Base-by-base conservation (phyloP, 2,888 invertebrate species). In the Drosophila borealis region DNA sequence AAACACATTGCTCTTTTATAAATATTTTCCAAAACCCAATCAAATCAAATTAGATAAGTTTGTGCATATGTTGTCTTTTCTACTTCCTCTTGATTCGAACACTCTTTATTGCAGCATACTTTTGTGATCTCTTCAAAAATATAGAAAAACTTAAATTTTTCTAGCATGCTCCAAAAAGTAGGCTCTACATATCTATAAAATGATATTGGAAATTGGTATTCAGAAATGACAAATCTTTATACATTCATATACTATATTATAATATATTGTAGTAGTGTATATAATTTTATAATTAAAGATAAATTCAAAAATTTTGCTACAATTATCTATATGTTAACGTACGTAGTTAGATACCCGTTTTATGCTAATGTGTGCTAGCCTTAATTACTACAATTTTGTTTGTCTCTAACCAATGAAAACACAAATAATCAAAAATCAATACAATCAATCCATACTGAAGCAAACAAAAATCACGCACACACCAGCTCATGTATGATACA, bases 301-400 rank as follows among this genome's bases (percentile, higher is more conserved):
- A 53, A 37, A 45, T 21, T 33, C 3, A 0, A n/a, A 48, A 8
- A 8, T 45, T 63, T 57, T 64, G 13, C 45, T 44, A 51, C 17
- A 57, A 51, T 60, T 61, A 59, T 86, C 78, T 83, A 45, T 63
- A 61, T 82, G 87, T 81, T 55, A 68, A 71, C 61, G 68, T 82
- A 72, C 49, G 87, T 82, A 82, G 87, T 60, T 82, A 84, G 82
- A 65, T 50, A 51, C 70, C 70, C 74, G 67, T 54, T 73, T 64
- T 60, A 63, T 70, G 57, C 71, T 60, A 67, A 67, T 67, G 78
- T 72, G 57, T 45, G 25, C 36, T 36, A 55, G 41, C 56, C 42
- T 56, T 36, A 39, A 42, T 55, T 41, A 68, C 44, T 46, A 37
- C 29, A 54, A 65, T 29, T 21, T 60, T 48, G 34, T 60, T 42